Evolutionary conservation across 1,140 invertebrate genomes (phyloP).

Genomic region (Drosophila novamexicana): DNA sequence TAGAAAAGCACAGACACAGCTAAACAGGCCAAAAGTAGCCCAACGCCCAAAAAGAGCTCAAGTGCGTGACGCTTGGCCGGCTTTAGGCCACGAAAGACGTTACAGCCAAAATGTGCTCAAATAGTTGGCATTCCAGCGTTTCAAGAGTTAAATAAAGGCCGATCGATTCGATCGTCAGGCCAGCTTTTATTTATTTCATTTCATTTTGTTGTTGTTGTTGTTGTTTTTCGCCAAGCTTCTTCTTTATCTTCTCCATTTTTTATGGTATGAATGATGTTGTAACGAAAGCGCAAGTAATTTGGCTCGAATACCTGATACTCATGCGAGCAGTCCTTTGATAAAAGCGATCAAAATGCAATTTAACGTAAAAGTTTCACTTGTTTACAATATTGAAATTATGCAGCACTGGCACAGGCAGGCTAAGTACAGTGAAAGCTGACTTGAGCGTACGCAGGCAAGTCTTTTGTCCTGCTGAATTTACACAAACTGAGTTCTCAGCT

Average conservation of each 20-base stretch:
- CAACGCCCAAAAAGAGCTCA: slow-evolving; percentile 48
- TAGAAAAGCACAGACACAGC: slow-evolving; percentile 46
- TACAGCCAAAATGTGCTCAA: slow-evolving; percentile 40
- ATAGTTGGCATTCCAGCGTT: slow-evolving; percentile 65
- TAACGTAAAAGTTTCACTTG: slow-evolving; percentile 33
- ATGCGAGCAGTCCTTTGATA: slow-evolving; percentile 21
- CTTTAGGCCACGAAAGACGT: slow-evolving; percentile 29
- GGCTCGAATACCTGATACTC: slow-evolving; percentile 16
- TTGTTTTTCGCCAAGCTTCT: neutral
- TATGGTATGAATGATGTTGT: slow-evolving; percentile 43
- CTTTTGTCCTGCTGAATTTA: no score
- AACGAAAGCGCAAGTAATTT: slow-evolving; percentile 70
- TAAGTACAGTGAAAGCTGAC: slow-evolving; percentile 1
- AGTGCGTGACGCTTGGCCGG: slow-evolving; percentile 42
- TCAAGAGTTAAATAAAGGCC: slow-evolving; percentile 63
- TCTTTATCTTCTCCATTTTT: neutral
- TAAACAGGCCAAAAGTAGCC: slow-evolving; percentile 52
- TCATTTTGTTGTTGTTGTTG: slow-evolving; percentile 16
- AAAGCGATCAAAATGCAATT: slow-evolving; percentile 25
- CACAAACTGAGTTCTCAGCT: no score
- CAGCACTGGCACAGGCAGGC: neutral
- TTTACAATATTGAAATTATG: slow-evolving; percentile 11
- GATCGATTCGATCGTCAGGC: slow-evolving; percentile 24
- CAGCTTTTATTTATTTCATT: slow-evolving; percentile 26
- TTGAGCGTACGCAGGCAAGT: neutral